These are phyloP conservation scores for Patella ulyssiponensis DNA, from an alignment of 2,888 invertebrate species.

Conservation along the genomic window DNA sequence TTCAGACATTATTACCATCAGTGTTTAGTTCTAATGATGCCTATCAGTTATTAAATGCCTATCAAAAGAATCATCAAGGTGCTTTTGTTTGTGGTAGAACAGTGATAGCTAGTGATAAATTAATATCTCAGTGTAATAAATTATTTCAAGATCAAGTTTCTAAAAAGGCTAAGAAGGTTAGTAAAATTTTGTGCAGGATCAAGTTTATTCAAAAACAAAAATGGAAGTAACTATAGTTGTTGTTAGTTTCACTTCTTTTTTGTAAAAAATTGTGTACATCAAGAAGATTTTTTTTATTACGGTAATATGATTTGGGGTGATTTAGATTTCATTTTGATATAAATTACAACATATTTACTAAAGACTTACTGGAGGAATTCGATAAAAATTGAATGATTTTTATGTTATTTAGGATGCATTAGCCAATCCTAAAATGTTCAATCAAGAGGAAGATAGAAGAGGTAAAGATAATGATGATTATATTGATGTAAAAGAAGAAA, in stretches of 20 bases:
- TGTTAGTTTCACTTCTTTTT: too few species aligned
- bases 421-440: slow-evolving; percentile 50
- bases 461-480: slow-evolving; percentile 18
- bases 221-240: too few species aligned
- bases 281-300: too few species aligned
- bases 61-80: slow-evolving; percentile 76
- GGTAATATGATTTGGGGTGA: too few species aligned
- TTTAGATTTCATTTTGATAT: too few species aligned
- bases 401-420: slow-evolving; percentile 50
- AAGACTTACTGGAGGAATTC: neutral
- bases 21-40: slow-evolving; percentile 85
- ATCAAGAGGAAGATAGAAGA: slow-evolving; percentile 31
- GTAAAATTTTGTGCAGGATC: neutral
- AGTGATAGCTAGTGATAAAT: slow-evolving; percentile 77
- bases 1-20: slow-evolving; percentile 84
- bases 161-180: slow-evolving; percentile 75
- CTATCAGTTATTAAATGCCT: slow-evolving; percentile 80
- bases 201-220: too few species aligned
- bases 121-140: slow-evolving; percentile 80
- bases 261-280: too few species aligned
- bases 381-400: neutral
- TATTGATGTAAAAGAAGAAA: slow-evolving; percentile 75
- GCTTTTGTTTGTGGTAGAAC: slow-evolving; percentile 75
- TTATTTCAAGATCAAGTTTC: slow-evolving; percentile 80
- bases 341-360: too few species aligned